Evolutionary conservation across 2,797 vertebrate species (phyloP), one percentile per base, ranked within the genome.

Genomic region (Notolabrus celidotus): DNA sequence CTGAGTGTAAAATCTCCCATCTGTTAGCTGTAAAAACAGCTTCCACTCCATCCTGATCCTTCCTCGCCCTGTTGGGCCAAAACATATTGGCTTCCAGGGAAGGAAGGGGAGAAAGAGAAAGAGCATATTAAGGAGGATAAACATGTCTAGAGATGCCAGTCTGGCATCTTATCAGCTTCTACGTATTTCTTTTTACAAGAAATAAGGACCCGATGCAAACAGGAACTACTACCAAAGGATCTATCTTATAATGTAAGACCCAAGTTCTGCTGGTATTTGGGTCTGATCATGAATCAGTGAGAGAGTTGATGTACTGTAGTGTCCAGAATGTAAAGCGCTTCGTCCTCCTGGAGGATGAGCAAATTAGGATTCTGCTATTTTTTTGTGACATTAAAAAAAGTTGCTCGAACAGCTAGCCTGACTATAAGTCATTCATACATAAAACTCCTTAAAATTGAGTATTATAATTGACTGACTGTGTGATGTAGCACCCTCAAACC

Each of bases 81-180:
- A 60, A 47, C 23, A 60, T 10, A 31, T 46, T 19, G 31, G 60
- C 59, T 60, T 43, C n/a, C 4, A 23, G 15, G 23, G 29, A 56
- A 15, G 56, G 16, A 69, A 7, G 12, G 31, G 15, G 11, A 33
- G 29, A 49, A n/a, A n/a, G n/a, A 56, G 25, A 39, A 42, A 49
- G 7, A 22, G 10, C 3, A 19, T 39, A 50, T 60, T 10, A 19
- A 46, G 31, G 31, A 65, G 65, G 29, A 4, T 33, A 63, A 65
- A 58, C 19, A 38, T 16, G 64, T 23, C 52, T 64, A 19, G 15
- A 67, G 36, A n/a, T 50, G 38, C 25, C 25, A 46, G 29, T 33
- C 31, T 59, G 31, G 61, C 14, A 20, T 45, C 12, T 65, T 60
- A 68, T 62, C 67, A 60, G 62, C 10, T n/a, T 36, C 27, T 33